phyloP scores from a whole-genome alignment of 2,888 invertebrate genomes.

The Ochropleura leucogaster region DNA sequence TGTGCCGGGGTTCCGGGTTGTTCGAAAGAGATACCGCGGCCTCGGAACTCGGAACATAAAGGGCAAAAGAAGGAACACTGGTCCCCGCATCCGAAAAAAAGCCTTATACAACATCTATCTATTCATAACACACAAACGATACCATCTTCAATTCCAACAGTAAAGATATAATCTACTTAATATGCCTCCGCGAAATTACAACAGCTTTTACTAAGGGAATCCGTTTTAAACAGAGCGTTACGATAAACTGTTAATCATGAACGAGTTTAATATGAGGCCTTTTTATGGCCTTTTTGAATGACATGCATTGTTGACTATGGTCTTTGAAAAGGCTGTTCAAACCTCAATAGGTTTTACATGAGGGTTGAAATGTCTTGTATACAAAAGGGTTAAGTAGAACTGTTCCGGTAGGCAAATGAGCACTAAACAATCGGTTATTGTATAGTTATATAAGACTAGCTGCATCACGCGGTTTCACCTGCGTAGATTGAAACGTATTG shows the following conservation, averaged over 20 bases:
- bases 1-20: too few species aligned
- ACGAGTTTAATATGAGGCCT: slow-evolving; percentile 13
- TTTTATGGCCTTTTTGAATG: slow-evolving; percentile 45
- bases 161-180: slow-evolving; percentile 33
- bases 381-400: background rate
- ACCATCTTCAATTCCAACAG: slow-evolving; percentile 47
- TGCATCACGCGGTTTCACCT: too few species aligned
- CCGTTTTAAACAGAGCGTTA: slow-evolving; percentile 54
- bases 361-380: slow-evolving; percentile 9
- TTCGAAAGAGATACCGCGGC: too few species aligned
- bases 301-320: slow-evolving; percentile 18
- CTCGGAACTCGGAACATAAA: too few species aligned
- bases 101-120: background rate
- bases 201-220: slow-evolving; percentile 29
- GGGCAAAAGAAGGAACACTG: too few species aligned
- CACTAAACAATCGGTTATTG: background rate
- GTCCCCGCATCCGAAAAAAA: too few species aligned
- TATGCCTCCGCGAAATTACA: slow-evolving; percentile 38
- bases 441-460: background rate
- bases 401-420: background rate
- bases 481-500: too few species aligned
- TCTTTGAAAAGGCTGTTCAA: slow-evolving; percentile 26
- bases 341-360: slow-evolving; percentile 10
- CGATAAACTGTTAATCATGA: slow-evolving; percentile 50
- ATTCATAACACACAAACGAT: slow-evolving; percentile 24